Evolutionary conservation across 2,888 invertebrate genomes (phyloP).

Genomic region (Caenorhabditis sp.): DNA sequence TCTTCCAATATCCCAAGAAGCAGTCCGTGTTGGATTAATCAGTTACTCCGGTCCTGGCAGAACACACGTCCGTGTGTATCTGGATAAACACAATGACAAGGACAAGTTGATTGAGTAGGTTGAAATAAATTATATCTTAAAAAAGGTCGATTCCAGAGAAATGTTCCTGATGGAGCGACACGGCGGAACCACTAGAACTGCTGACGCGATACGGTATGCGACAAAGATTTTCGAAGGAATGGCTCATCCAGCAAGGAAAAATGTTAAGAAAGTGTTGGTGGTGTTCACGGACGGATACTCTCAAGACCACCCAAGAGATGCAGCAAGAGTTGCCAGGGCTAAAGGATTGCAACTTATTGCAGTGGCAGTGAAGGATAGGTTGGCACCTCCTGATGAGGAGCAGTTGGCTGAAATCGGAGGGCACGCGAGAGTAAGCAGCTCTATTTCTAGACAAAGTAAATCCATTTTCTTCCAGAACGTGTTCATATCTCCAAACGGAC

Average conservation of each 20-base stretch:
- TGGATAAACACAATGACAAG: constrained; percentile 67
- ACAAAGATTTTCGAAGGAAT: constrained; percentile 65
- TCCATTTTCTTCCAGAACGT: constrained; percentile 61
- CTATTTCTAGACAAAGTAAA: not conserved
- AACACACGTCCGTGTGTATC: constrained; percentile 55
- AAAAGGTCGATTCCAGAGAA: constrained; percentile 41
- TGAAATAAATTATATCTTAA: not conserved
- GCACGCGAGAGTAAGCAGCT: constrained; percentile 26
- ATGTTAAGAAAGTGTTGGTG: constrained; percentile 71
- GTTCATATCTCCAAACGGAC: constrained; percentile 65
- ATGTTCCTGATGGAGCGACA: constrained; percentile 70
- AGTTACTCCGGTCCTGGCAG: constrained; percentile 70
- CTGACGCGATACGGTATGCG: constrained; percentile 74
- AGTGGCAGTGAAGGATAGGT: constrained; percentile 72
- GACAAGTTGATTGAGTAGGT: constrained; percentile 69
- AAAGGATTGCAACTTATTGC: constrained; percentile 74
- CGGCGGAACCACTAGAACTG: constrained; percentile 77
- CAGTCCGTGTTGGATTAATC: constrained; percentile 66
- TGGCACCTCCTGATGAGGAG: constrained; percentile 70
- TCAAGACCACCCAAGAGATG: constrained; percentile 75
- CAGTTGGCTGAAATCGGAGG: constrained; percentile 71
- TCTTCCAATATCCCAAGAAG: constrained; percentile 65
- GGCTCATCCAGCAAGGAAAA: constrained; percentile 66
- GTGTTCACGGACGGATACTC: constrained; percentile 79
- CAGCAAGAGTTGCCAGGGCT: constrained; percentile 65